Percentiles rank a stretch among this genome's conserved stretches.
Evolutionary conservation across 2,797 vertebrate genomes (phyloP).

Genomic region (Mormyrops attenuatus): DNA sequence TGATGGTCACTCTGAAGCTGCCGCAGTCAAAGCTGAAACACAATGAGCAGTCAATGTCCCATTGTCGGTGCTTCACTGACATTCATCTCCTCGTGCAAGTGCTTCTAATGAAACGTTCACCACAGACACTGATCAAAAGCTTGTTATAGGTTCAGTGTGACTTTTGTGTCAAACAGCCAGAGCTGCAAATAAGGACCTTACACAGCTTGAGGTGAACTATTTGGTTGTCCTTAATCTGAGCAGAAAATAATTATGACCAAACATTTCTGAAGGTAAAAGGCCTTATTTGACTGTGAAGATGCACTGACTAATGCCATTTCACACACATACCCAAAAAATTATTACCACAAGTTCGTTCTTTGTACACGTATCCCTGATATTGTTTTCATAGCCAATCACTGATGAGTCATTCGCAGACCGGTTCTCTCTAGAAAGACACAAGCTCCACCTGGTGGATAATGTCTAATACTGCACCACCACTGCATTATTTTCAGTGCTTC

Average conservation of each 20-base stretch:
- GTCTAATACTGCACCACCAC: neutral
- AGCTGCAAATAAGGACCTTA: neutral
- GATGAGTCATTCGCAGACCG: neutral
- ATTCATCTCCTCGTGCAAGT: neutral
- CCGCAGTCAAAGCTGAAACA: neutral
- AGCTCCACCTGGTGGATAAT: constrained; percentile 15
- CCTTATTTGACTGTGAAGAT: neutral
- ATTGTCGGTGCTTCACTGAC: neutral
- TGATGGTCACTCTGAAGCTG: neutral
- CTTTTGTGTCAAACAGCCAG: neutral
- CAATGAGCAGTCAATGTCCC: neutral
- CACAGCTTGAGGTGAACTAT: neutral
- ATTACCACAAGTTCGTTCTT: neutral
- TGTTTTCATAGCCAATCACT: constrained; percentile 6
- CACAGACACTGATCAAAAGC: neutral
- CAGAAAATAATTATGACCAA: neutral
- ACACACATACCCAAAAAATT: neutral
- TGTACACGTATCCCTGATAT: neutral
- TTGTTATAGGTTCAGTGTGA: neutral
- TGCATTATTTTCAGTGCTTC: neutral
- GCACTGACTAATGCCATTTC: neutral
- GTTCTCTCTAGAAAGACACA: neutral
- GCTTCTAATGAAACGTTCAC: neutral
- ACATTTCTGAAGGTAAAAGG: neutral
- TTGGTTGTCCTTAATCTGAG: neutral